Conservation (phyloP, 2,888 invertebrate species). For the Villa cingulata region DNA sequence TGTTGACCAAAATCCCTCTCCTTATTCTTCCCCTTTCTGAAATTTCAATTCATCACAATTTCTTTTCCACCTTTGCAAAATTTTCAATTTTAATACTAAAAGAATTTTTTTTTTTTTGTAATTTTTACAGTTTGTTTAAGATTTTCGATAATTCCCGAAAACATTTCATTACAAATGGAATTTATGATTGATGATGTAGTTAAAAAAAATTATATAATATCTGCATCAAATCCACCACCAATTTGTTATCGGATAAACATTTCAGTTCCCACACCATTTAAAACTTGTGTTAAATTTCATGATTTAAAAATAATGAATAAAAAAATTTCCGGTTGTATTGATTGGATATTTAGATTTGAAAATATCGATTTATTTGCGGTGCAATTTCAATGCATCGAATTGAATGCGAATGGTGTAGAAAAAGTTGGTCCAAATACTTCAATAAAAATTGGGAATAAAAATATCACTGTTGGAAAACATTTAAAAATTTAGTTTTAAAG, state of each 20-base stretch:
- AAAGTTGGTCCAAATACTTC: no score
- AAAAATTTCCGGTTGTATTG: constrained; percentile 7
- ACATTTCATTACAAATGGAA: constrained; percentile 1
- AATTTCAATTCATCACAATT: no score
- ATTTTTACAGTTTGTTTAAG: constrained; percentile 9
- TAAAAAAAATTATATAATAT: constrained; percentile 7
- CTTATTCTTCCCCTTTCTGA: no score
- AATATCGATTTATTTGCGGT: no score
- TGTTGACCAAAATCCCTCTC: no score
- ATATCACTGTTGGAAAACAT: no score
- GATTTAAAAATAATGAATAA: constrained; percentile 4
- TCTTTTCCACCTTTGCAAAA: no score
- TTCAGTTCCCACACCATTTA: constrained; percentile 5
- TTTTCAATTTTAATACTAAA: no score
- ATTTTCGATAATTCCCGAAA: neutral
- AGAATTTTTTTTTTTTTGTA: neutral
- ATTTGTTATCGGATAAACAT: constrained; percentile 11
- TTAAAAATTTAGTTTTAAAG: no score
- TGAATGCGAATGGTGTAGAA: no score
- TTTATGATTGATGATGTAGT: constrained; percentile 1
- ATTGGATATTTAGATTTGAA: constrained; percentile 12
- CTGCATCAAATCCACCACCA: constrained; percentile 9
- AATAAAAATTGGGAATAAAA: no score
- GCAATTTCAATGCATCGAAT: no score
- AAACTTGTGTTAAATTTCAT: constrained; percentile 7